Base-by-base conservation (phyloP, 2,888 invertebrate genomes). In the Melanostoma scalare region DNA sequence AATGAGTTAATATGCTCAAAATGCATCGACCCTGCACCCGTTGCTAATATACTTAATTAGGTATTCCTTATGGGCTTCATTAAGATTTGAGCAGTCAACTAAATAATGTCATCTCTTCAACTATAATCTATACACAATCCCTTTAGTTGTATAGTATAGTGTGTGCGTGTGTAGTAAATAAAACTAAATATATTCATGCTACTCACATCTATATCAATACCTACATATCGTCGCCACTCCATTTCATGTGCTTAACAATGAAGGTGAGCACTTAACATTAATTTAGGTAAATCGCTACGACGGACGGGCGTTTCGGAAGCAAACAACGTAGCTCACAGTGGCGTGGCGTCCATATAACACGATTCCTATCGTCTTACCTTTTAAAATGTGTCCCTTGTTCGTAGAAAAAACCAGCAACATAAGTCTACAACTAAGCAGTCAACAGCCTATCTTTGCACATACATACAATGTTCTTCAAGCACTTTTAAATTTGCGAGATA, bases 11-110 rank as follows among this genome's bases (percentile, higher is more conserved):
- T 20, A 20, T 20, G 20, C 20, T 20, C 20, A 20, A 20, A 20
- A 20, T 20, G 20, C 20, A 20, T 20, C 20, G 20, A 20, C 20
- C 20, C 20, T 20, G 20, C 20, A 20, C 9, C 30, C n/a, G 65
- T 31, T 35, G 33, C 30, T n/a, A 50, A 40, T 20, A 10, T 48
- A 61, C 40, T 68, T 73, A 73, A 79, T 79, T 73, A 20, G 20
- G 20, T 20, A 79, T 67, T 79, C 78, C 78, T 61, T 60, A 61
- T 55, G 67, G 73, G 68, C 67, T 68, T 73, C 67, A 73, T 68
- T 73, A 79, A 68, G 60, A 68, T 61, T 61, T 79, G 67, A 73
- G 46, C 67, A 68, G 42, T 55, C 73, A 61, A 55, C 48, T 68
- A 46, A 67, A 60, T 67, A 73, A 79, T 79, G 61, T 53, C 58